Base-by-base conservation (phyloP, 2,113 vertebrate genomes). In the Micromys minutus region DNA sequence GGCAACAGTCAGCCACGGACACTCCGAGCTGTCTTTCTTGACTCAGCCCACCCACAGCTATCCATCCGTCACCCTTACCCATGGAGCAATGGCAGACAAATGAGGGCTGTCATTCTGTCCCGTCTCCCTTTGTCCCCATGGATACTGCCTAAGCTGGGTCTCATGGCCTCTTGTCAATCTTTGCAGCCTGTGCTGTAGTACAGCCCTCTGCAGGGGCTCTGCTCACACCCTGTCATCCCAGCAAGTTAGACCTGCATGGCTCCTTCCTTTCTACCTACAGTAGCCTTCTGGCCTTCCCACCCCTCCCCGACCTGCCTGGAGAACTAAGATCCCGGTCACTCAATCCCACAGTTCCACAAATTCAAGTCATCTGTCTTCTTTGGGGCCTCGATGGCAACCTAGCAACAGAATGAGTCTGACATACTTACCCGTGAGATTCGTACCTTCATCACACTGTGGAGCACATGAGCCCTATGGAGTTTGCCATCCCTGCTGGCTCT, bases 131-230 rank as follows among this genome's bases (percentile, higher is more conserved):
- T 15, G 26, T 42, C 15, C 83, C 45, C 6, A 11, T 5, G 13
- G 45, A 74, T 22, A 12, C 77, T 36, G 36, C 39, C 55, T 47
- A 67, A 59, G 47, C 55, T 45, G 63, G 63, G 8, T 24, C 17
- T 45, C n/a, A 55, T 24, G 21, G 15, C 52, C 83, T 65, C 29
- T 15, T 52, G 1, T 0, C 3, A 15, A 59, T 31, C 59, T 52
- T 22, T 3, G 4, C 2, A 26, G 39, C 2, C 21, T 26, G 17
- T 0, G 1, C 0, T 2, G 5, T 26, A 7, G 24, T 1, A 0
- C 4, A 8, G 29, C 15, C n/a, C 29, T 39, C 22, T 36, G 17
- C 9, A 1, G 89, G 22, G 39, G 4, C 50, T 83, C 79, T 2
- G 0, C 45, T 39, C 79, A 3, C 5, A 26, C 2, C 7, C 1